phyloP scores from a whole-genome alignment of 2,113 vertebrate species.

The Bambusicola thoracicus region DNA sequence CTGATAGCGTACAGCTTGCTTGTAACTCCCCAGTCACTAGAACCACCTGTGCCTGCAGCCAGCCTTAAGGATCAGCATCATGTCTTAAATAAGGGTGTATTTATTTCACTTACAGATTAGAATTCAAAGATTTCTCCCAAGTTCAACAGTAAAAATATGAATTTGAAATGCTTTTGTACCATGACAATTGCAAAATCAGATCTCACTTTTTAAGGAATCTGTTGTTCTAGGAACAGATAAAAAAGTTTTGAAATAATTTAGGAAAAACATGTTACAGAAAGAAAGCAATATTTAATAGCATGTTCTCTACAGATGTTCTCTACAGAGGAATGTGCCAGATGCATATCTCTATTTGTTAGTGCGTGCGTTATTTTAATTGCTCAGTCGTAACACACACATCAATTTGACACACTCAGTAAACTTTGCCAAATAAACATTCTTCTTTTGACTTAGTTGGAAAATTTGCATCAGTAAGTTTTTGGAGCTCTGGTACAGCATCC shows the following conservation, averaged over 20 bases:
- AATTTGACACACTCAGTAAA: neutral
- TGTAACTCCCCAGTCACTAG: neutral
- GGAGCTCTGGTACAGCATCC: neutral
- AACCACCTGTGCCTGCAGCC: neutral
- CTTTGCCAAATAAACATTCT: neutral
- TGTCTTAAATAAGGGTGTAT: neutral
- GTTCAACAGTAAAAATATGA: neutral
- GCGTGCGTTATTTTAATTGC: neutral
- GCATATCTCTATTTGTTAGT: neutral
- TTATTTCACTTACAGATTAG: neutral
- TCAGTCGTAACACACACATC: rapidly evolving
- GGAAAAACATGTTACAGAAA: neutral
- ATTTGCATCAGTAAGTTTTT: neutral
- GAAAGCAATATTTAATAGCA: neutral
- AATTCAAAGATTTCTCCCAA: neutral
- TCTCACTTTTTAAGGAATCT: neutral
- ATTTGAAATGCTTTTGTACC: neutral
- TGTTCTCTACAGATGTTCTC: neutral
- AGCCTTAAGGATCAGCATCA: neutral
- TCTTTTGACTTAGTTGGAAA: neutral
- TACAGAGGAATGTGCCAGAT: neutral
- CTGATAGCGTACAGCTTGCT: neutral
- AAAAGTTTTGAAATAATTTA: neutral
- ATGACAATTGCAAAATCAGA: neutral
- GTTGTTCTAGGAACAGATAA: neutral